These are phyloP conservation scores for Lepisosteus oculatus DNA, from an alignment of 2,113 vertebrate species.

Conservation along the genomic window DNA sequence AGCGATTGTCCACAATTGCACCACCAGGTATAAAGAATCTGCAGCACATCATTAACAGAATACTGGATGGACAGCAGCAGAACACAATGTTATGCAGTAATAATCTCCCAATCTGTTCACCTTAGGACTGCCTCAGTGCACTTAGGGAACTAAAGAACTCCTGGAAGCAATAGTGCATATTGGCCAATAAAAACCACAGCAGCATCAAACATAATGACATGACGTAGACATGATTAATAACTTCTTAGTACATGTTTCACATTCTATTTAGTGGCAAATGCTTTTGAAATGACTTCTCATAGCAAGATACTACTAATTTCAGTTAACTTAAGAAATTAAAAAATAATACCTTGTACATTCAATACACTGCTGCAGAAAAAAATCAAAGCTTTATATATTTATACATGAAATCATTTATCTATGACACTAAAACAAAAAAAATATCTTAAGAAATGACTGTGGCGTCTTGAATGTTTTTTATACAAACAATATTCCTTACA, in stretches of 20 bases:
- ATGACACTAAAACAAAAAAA: slow-evolving; percentile 12
- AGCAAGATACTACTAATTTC: slow-evolving; percentile 25
- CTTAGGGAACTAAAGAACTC: slow-evolving; percentile 78
- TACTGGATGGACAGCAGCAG: slow-evolving; percentile 15
- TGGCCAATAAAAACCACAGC: slow-evolving; percentile 67
- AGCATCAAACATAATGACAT: slow-evolving; percentile 75
- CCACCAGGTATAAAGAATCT: slow-evolving; percentile 23
- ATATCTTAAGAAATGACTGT: slow-evolving; percentile 2
- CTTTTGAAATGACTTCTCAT: slow-evolving; percentile 20
- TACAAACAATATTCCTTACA: slow-evolving; percentile 9
- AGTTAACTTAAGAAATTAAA: slow-evolving; percentile 24
- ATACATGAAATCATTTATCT: slow-evolving; percentile 12
- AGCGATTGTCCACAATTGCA: slow-evolving; percentile 10
- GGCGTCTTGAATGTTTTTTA: slow-evolving; percentile 4
- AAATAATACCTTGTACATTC: slow-evolving; percentile 47
- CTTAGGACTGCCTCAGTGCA: slow-evolving; percentile 69
- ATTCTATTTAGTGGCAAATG: slow-evolving; percentile 55
- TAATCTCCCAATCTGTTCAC: background rate
- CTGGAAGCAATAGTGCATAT: slow-evolving; percentile 79
- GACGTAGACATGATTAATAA: slow-evolving; percentile 68
- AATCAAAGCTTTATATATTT: slow-evolving; percentile 21
- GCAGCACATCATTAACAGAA: slow-evolving; percentile 19
- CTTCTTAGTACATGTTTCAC: slow-evolving; percentile 69
- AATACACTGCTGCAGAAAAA: slow-evolving; percentile 37
- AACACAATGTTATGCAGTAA: slow-evolving; percentile 6